Base-by-base conservation (phyloP, 2,888 invertebrate genomes). In the Metalampra italica region DNA sequence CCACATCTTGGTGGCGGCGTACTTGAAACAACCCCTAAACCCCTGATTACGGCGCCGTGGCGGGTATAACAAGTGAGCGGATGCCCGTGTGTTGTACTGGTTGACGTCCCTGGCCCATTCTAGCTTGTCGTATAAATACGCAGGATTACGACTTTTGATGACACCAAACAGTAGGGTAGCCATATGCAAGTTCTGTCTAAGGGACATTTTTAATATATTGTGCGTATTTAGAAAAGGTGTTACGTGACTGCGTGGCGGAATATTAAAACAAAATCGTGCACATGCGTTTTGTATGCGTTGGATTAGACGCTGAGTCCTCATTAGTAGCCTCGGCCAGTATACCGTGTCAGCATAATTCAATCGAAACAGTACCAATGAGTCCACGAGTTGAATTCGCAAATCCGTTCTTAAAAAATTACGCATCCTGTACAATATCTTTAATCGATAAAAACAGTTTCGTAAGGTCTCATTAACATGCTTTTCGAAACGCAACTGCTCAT, bases 211-310 rank as follows among this genome's bases (percentile, higher is more conserved):
- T n/a, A 53, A 14, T 7, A 53, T 34, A 9, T 41, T 46, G 0
- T 13, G 36, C 0, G 12, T 14, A 43, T 54, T 53, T 9, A 57
- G 30, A 39, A 42, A 53, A 1, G 54, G 51, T 5, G 53, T 50
- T 3, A 57, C 47, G 39, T 54, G 53, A 4, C 37, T 32, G 1
- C 53, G 42, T 9, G 39, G 45, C 7, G 54, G 53, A 3, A 57
- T 51, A 8, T 48, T 41, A 44, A 46, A 54, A 39, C 56, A 57
- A 14, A 38, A 54, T 2, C 51, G 38, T 7, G 49, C 45, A 37
- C 54, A 54, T 4, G 56, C 52, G 29, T 56, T 54, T 43, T 53
- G 52, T 12, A 52, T 44, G 3, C 49, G 7, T 36, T 47, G 48
- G 42, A 49, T 7, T 22, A 37, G 3, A 29, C 40, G 37, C 2